Evolutionary conservation across 2,888 invertebrate species (phyloP).

Genomic region (Agriopis leucophaearia): DNA sequence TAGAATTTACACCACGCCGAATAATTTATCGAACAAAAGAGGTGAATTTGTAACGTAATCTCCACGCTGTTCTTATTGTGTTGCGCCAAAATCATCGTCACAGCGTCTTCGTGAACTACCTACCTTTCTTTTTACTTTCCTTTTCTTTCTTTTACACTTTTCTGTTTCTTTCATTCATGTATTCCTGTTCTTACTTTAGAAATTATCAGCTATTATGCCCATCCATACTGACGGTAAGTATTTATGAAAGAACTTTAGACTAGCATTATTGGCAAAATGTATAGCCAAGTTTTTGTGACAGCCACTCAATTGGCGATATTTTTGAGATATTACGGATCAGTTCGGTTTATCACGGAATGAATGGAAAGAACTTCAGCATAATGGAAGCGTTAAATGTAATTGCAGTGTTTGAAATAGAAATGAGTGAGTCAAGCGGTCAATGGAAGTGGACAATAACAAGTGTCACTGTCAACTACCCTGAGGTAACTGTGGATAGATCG

Average conservation of each 20-base stretch:
- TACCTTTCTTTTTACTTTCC: too few species aligned
- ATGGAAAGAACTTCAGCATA: background rate
- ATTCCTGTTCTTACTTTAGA: background rate
- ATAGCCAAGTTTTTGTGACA: conserved; percentile 47
- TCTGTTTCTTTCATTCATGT: background rate
- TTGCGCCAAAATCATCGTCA: too few species aligned
- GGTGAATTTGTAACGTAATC: too few species aligned
- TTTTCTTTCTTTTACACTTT: too few species aligned
- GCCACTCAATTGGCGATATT: background rate
- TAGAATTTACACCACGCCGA: too few species aligned
- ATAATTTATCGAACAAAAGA: too few species aligned
- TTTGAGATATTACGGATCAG: background rate
- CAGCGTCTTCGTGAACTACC: too few species aligned
- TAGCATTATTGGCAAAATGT: conserved; percentile 35
- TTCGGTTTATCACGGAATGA: background rate
- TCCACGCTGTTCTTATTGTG: too few species aligned
- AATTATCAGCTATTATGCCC: too few species aligned
- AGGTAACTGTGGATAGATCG: background rate
- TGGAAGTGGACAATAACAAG: background rate
- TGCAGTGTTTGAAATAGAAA: background rate
- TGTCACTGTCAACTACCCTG: background rate
- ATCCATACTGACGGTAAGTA: too few species aligned
- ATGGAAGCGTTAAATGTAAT: background rate
- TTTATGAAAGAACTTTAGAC: background rate
- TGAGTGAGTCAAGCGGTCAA: background rate